phyloP scores from a whole-genome alignment of 2,888 invertebrate genomes.

The Mycalesis mineus region DNA sequence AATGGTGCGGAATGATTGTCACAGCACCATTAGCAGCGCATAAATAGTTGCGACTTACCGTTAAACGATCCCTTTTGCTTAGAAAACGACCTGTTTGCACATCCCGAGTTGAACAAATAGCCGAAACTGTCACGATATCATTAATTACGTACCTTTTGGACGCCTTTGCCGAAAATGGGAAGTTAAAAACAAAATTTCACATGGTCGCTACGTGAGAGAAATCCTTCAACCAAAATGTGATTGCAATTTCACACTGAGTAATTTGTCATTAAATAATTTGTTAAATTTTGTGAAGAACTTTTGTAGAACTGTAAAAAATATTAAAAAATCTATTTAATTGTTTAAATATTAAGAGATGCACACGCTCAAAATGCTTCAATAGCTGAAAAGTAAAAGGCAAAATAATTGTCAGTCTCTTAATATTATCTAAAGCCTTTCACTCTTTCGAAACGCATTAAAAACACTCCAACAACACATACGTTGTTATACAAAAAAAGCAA shows the following conservation, averaged over 20 bases:
- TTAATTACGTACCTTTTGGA: slow-evolving; percentile 56
- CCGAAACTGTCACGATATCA: slow-evolving; percentile 54
- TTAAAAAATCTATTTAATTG: too few relatives aligned
- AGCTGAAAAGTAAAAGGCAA: not conserved
- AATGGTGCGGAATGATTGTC: slow-evolving; percentile 70
- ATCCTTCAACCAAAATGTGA: not conserved
- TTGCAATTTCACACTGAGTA: not conserved
- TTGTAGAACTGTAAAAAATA: too few relatives aligned
- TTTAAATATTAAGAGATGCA: too few relatives aligned
- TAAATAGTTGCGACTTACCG: slow-evolving; percentile 38
- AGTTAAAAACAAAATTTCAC: slow-evolving; percentile 29
- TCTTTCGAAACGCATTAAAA: slow-evolving; percentile 3
- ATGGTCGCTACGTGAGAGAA: slow-evolving; percentile 11
- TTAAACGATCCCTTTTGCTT: slow-evolving; percentile 48
- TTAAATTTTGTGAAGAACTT: not conserved
- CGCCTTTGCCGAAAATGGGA: slow-evolving; percentile 36
- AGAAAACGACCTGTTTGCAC: slow-evolving; percentile 63
- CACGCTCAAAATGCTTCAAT: not conserved
- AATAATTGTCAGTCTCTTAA: slow-evolving; percentile 2
- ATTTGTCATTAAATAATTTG: too few relatives aligned
- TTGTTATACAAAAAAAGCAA: not conserved
- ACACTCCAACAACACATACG: slow-evolving; percentile 2
- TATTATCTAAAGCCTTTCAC: not conserved
- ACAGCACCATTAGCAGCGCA: slow-evolving; percentile 52
- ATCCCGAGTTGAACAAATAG: slow-evolving; percentile 63